These are phyloP conservation scores for Thymallus thymallus DNA, from an alignment of 2,113 vertebrate species.

Conservation along the genomic window DNA sequence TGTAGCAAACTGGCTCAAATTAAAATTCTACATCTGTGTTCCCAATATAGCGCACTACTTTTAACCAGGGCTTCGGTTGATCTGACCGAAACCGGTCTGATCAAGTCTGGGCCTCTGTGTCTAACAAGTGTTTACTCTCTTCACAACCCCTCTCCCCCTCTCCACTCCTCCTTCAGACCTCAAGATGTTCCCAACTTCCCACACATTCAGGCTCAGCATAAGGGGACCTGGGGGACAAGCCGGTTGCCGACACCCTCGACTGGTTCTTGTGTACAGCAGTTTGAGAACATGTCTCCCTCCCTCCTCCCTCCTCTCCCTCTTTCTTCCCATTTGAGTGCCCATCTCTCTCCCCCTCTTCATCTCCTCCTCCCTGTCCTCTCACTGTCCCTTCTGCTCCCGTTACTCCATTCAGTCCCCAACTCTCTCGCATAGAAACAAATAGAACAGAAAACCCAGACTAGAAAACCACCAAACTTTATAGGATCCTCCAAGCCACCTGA, in stretches of 20 bases:
- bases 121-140: slow-evolving; percentile 11
- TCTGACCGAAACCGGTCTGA: not conserved
- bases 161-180: slow-evolving; percentile 2
- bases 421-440: not conserved
- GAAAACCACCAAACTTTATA: not conserved
- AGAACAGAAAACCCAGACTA: not conserved
- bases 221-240: slow-evolving; percentile 22
- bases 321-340: not conserved
- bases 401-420: too few relatives aligned
- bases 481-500: not conserved
- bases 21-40: too few relatives aligned
- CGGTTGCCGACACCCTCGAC: slow-evolving; percentile 24
- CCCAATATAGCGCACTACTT: not conserved
- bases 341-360: not conserved
- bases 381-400: not conserved
- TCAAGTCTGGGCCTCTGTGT: slow-evolving; percentile 6
- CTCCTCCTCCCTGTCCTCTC: not conserved
- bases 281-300: not conserved
- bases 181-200: slow-evolving; percentile 30
- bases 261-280: slow-evolving; percentile 12
- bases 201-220: slow-evolving; percentile 15
- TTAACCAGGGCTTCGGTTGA: not conserved
- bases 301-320: not conserved
- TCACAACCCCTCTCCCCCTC: not conserved
- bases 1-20: too few relatives aligned